Conservation (phyloP, 2,113 vertebrate species). For the Indicator maculatus region DNA sequence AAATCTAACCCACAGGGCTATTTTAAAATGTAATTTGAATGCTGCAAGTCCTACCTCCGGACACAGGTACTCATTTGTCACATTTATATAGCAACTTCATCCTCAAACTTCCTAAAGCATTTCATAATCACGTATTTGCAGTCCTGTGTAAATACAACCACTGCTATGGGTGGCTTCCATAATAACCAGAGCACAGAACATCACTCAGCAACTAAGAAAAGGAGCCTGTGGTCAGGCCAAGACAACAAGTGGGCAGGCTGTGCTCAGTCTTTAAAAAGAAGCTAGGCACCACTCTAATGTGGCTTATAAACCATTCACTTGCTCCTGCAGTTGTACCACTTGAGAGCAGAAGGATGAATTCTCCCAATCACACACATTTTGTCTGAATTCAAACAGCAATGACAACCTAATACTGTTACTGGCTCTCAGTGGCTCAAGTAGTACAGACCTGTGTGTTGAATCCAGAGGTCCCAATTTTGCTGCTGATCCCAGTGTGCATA, state of each 20-base stretch:
- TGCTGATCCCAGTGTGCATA: not conserved
- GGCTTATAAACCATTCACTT: not conserved
- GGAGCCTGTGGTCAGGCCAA: not conserved
- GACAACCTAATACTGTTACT: not conserved
- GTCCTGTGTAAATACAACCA: not conserved
- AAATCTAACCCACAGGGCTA: not conserved
- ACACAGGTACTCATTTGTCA: slow-evolving; percentile 20
- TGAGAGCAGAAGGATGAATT: not conserved
- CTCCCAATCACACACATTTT: not conserved
- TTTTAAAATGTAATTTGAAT: slow-evolving; percentile 25
- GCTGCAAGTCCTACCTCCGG: not conserved
- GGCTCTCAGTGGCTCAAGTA: not conserved
- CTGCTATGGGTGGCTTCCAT: not conserved
- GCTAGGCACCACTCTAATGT: not conserved
- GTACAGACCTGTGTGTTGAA: not conserved
- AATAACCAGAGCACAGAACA: not conserved
- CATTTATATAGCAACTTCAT: slow-evolving; percentile 12
- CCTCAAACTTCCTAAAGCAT: not conserved
- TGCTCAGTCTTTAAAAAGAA: not conserved
- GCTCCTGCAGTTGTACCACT: not conserved
- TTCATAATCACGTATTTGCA: not conserved
- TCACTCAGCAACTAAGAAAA: not conserved
- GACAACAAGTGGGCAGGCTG: not conserved
- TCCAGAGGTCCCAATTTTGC: not conserved
- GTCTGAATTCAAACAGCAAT: not conserved